phyloP scores from a whole-genome alignment of 2,113 vertebrate genomes.

The Tinamus guttatus region DNA sequence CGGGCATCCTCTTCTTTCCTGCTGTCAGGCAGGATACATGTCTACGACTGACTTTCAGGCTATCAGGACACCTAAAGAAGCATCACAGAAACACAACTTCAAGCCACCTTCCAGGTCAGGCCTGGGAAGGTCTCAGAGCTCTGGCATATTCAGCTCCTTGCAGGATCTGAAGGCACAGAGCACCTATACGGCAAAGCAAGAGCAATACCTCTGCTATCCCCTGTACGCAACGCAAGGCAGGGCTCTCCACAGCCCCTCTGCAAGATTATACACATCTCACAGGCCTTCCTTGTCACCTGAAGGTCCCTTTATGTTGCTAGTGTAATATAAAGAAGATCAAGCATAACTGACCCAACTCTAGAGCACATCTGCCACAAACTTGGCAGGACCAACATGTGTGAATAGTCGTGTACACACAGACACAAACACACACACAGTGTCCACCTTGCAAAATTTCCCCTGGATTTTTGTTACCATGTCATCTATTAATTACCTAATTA shows the following conservation, averaged over 20 bases:
- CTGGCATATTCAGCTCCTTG: background rate
- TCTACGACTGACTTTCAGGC: background rate
- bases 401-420: background rate
- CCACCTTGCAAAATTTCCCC: constrained; percentile 77
- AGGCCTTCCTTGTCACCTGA: background rate
- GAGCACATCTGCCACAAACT: background rate
- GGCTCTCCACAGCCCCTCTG: background rate
- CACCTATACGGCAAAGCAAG: rapidly evolving
- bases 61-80: background rate
- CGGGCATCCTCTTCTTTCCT: background rate
- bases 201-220: background rate
- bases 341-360: background rate
- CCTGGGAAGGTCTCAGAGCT: background rate
- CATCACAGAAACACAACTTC: background rate
- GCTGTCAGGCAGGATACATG: rapidly evolving
- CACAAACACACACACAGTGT: background rate
- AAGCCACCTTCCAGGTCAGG: background rate
- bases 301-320: background rate
- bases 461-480: constrained; percentile 80
- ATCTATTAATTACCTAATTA: constrained; percentile 87
- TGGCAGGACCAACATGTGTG: background rate
- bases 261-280: background rate
- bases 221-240: background rate
- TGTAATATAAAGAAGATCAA: rapidly evolving
- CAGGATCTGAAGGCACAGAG: background rate